Base-by-base conservation (phyloP, 2,113 vertebrate species). In the Pao palembangensis region DNA sequence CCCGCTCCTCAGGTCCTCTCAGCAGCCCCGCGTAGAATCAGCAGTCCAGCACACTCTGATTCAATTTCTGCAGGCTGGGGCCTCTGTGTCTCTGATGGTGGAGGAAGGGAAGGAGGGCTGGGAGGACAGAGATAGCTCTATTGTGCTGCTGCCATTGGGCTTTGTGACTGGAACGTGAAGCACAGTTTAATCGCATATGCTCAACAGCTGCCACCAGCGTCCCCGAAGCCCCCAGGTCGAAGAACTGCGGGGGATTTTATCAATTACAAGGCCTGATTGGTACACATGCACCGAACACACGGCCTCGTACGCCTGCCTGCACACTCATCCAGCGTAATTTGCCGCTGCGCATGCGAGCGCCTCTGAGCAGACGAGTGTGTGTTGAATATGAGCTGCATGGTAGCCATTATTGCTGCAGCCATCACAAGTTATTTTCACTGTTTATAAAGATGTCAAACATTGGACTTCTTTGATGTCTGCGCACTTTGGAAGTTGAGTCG, bases 371-470 rank as follows among this genome's bases (percentile, higher is more conserved):
- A 46, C 5, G 16, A 50, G 51, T 11, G 19, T 46, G 62, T 23
- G 55, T 65, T 69, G 46, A 61, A 20, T 44, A 28, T 5, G 47
- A 67, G 47, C n/a, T 80, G 67, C 71, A 78, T 85, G 82, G 84
- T 67, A 86, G 78, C 82, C 66, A 86, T 88, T 84, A 87, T 64
- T 73, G 72, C 67, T 47, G 71, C 76, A 41, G 82, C 67, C 47
- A 66, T 70, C 76, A 72, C 79, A 73, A 74, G 69, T 84, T 87
- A 74, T 82, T 76, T 69, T 50, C 63, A 52, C 12, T 72, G 75
- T 87, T 83, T 86, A 84, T 77, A 79, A 76, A 80, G 77, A 76
- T 46, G 87, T 88, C 84, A 87, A 87, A 85, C 85, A 82, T 73
- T 84, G 76, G 51, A 53, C 51, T 60, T 69, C 77, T 75, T 74